Base-by-base conservation (phyloP, 2,113 vertebrate genomes). In the Plotosus lineatus region DNA sequence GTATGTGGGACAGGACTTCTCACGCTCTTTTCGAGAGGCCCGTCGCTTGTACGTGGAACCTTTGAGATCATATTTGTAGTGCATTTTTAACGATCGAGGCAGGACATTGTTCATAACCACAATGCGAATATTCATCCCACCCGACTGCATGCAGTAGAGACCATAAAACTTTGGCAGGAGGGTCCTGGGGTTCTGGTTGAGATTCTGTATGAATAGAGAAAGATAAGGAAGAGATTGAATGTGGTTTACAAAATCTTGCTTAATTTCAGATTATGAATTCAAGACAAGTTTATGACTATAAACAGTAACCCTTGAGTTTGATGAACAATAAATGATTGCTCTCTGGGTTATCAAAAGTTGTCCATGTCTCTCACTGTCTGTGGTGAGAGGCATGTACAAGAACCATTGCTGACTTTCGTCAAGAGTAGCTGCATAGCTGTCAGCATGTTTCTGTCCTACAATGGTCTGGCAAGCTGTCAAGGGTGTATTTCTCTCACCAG, bases 71-170 rank as follows among this genome's bases (percentile, higher is more conserved):
- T 94, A 94, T 51, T 93, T 94, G 88, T 93, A 92, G 89, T 94
- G 89, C 93, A 94, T 94, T 86, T 90, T 92, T 80, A 94, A 83
- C 0, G 91, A 92, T 50, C 93, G 92, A 0, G 93, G 93, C 87
- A 94, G 85, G 50, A 94, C 91, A 1, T 94, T 94, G 90, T 94
- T 94, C 93, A 94, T 94, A 63, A 94, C 93, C 83, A 94, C 93
- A 79, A 94, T 84, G 1, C 93, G 89, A 80, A 94, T 94, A 89
- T 94, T 94, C 82, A 94, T 93, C 78, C 93, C 93, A 66, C 93
- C 93, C 0, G 92, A 93, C 83, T 94, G 93, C 88, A 94, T 90
- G 74, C 93, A 94, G 90, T 94, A 94, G 38, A 94, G 88, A 31
- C 93, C 93, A 14, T 94, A 94, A 86, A 93, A 94, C 88, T 94